Evolutionary conservation across 92 coral and sea anemone species (phyloP), one percentile per base, ranked within the genome.

Genomic region (Blastomussa wellsi): DNA sequence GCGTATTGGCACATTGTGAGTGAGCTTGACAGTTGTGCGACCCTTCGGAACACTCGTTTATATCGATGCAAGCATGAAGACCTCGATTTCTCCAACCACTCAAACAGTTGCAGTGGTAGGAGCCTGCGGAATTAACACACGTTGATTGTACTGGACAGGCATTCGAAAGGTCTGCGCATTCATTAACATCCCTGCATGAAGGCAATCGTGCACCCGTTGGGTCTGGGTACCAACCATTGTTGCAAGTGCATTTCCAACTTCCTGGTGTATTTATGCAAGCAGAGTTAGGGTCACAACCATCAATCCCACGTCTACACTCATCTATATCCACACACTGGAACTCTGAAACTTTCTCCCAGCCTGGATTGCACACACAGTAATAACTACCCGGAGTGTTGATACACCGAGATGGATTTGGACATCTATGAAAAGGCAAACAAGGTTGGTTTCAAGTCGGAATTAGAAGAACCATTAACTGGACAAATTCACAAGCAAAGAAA

Each of bases 241-340:
- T 90, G 76, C 98, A 95, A 29, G 86, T 79, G 78, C 98, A 95
- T 57, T 91, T 89, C 91, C 92, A 95, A 67, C 98, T 95, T 15
- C 98, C 98, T 2, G 91, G 59, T 22, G 98, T 95, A 69, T 95
- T 95, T 35, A 92, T 92, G 83, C 98, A 95, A 51, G 74, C 78
- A 38, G 96, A 87, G 39, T 88, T 83, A 7, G 55, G 84, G 16
- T 89, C 88, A 65, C 96, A 93, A 47, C 86, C 89, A 60, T 91
- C 90, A 44, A 88, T 84, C 15, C 94, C 94, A 24, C 86, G 94
- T 33, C 92, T 88, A 79, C 97, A 93, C 76, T 93, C 97, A 32
- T 93, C 36, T 28, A 89, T 89, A 52, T 93, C 97, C 31, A 33
- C 49, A 60, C 94, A 91, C 47, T 31, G 79, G 67, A 88, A 86